Base-by-base conservation (phyloP, 2,113 vertebrate genomes). In the Epinephelus cyanopodus region DNA sequence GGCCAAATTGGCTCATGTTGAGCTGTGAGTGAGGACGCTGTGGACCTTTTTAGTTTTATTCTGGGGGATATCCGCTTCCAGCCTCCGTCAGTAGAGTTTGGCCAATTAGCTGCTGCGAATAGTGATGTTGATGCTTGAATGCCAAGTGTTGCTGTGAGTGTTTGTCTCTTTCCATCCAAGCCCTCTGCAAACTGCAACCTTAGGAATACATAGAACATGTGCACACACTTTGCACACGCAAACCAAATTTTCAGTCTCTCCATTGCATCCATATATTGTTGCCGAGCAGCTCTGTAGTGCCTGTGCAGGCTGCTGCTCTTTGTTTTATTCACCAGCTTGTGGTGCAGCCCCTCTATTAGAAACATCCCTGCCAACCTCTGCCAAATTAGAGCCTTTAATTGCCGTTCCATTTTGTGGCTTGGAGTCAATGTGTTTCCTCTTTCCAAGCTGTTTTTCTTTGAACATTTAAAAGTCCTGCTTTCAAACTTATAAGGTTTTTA, bases 321-420 rank as follows among this genome's bases (percentile, higher is more conserved):
- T 67, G 78, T 86, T 81, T 83, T 18, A 84, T 23, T 29, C 81
- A 62, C 17, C 79, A 39, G 70, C 75, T 69, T 83, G 81, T 33
- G 84, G 81, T 73, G 62, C 63, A 27, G 64, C 74, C 10, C 15
- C 14, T 73, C 69, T 57, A 87, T 89, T 85, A 82, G 85, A 91
- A 91, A 84, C 89, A 89, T 69, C 79, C 62, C 86, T n/a, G 82
- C 74, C 84, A 85, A 85, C 91, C 88, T 86, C 77, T 58, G 83
- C 89, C 90, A 94, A 92, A 92, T 92, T 91, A 94, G 84, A 87
- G 79, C 79, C 82, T 88, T 90, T 90, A 89, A 91, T 83, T 87
- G 79, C 74, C 0, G 64, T 85, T 91, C 82, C 77, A 25, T 70
- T 84, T 83, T 73, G 89, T 56, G 87, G 90, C 58, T 78, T 45